Evolutionary conservation across 2,888 invertebrate genomes (phyloP), one percentile per base, ranked within the genome.

Genomic region (Folsomia candida): DNA sequence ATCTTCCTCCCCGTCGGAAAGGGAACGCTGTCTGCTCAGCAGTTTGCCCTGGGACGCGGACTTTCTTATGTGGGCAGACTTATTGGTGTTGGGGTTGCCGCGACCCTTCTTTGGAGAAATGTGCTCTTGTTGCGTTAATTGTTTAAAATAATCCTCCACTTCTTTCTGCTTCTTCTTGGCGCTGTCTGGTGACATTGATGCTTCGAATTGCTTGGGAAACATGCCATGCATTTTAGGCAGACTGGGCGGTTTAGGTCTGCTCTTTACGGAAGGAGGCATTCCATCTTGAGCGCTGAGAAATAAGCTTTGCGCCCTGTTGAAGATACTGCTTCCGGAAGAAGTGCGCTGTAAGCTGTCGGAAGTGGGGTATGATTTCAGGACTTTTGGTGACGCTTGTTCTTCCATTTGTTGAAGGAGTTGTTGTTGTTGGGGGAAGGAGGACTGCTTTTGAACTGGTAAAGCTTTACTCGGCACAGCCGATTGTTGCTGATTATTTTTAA

Each of bases 201-300:
- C 92, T 83, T 93, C 93, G 82, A 87, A 93, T 81, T 92, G 88
- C 82, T 92, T 92, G 0, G 92, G 91, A 66, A 90, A 85, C 9
- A 78, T 67, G 14, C 73, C 59, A 57, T 75, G 67, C 1, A 73
- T 69, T 20, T 70, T 67, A 2, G 75, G 75, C 1, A 72, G 57
- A 6, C 70, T 67, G 14, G 76, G 74, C 6, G 78, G 78, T 20
- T 68, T 84, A 27, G 84, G 81, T 26, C 85, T 83, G 20, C 20
- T n/a, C 22, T 11, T 57, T 11, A 20, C 11, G 51, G 85, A 83
- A 14, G 87, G 85, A 2, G 86, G 84, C 25, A 74, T 69, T n/a
- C 67, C 69, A 37, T 73, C 72, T 2, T 22, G 27, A 3, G 60
- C 24, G 24, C 72, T 72, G 51, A 72, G 70, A 51, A 76, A 81